These are phyloP conservation scores for Apis dorsata DNA, from an alignment of 1,140 invertebrate genomes.

Conservation along the genomic window DNA sequence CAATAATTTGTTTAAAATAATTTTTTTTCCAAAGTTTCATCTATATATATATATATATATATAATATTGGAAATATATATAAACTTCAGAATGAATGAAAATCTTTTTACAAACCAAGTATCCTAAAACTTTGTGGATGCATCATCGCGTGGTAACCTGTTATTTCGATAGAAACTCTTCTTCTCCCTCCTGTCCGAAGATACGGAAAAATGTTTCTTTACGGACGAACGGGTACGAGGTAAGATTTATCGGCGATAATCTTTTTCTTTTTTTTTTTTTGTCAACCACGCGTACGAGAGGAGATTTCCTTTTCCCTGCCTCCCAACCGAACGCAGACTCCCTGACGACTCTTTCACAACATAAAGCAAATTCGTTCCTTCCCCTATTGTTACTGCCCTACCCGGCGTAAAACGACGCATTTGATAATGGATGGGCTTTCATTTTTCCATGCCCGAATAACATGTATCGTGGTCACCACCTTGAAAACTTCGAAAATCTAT, in stretches of 20 bases:
- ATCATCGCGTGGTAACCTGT: background rate
- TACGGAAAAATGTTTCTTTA: background rate
- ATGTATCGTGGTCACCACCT: background rate
- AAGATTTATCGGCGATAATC: conserved; percentile 38
- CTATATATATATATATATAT: no score
- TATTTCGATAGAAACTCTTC: background rate
- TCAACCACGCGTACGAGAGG: background rate
- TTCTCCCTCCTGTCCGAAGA: no score
- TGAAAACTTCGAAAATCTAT: background rate
- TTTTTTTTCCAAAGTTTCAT: no score
- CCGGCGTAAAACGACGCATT: conserved; percentile 18
- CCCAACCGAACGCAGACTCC: conserved; percentile 29
- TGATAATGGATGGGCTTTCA: conserved; percentile 8
- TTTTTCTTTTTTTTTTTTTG: conserved; percentile 16
- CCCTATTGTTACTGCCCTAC: conserved; percentile 5
- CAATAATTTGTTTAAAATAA: no score
- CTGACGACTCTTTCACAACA: conserved; percentile 43
- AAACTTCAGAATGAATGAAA: no score
- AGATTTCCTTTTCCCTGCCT: conserved; percentile 14
- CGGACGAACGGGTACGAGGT: background rate
- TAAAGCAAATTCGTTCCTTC: conserved; percentile 37
- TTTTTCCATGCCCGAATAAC: background rate
- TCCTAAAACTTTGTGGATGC: no score
- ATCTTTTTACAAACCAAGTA: no score
- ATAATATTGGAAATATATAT: no score